Conservation (phyloP, 2,888 invertebrate species). For the Leptopilina myrica region DNA sequence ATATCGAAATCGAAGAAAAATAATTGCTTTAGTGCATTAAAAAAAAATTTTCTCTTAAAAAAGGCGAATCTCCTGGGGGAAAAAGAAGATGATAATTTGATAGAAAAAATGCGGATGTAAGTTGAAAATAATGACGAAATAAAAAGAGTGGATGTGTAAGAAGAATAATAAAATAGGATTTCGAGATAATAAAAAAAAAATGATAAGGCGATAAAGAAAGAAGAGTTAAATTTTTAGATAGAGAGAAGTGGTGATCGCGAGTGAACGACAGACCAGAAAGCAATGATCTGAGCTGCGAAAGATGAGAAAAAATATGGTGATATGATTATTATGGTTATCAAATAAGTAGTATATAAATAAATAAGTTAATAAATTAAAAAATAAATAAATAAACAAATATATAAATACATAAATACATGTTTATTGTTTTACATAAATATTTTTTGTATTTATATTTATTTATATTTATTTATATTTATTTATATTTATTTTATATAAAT, state of each 20-base stretch:
- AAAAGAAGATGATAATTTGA: not conserved
- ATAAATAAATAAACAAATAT: no score
- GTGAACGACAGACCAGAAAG: constrained; percentile 47
- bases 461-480: no score
- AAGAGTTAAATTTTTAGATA: constrained; percentile 40
- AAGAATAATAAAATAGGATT: not conserved
- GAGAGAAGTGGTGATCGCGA: constrained; percentile 27
- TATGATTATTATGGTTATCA: not conserved
- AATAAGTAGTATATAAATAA: no score
- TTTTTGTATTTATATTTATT: no score
- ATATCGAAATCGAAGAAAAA: not conserved
- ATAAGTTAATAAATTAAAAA: no score
- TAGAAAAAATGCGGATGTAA: not conserved
- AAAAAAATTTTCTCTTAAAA: not conserved
- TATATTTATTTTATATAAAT: not conserved
- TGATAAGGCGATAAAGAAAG: not conserved
- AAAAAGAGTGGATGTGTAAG: not conserved
- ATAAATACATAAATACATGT: no score
- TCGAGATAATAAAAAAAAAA: not conserved
- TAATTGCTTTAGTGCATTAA: not conserved
- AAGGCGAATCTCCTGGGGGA: not conserved
- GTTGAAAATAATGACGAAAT: not conserved
- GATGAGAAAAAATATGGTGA: constrained; percentile 47
- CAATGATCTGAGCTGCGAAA: constrained; percentile 53
- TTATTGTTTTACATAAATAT: no score